Conservation (phyloP, 2,888 invertebrate genomes). For the Mesopsocus fuscifrons region DNA sequence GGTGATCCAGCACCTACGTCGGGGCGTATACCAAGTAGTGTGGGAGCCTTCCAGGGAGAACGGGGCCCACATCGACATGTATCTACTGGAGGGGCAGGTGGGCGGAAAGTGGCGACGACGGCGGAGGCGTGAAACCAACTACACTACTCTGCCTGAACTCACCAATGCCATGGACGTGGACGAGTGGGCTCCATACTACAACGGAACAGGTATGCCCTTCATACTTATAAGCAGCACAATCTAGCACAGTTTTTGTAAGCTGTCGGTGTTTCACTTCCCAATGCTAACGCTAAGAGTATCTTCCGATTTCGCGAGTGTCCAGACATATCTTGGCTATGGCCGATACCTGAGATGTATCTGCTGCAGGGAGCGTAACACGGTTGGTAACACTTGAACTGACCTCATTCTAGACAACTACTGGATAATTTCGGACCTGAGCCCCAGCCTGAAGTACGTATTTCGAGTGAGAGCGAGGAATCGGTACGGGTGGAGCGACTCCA, state of each 20-base stretch:
- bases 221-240: not conserved
- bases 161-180: slow-evolving; percentile 18
- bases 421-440: slow-evolving; percentile 47
- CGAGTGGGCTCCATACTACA: slow-evolving; percentile 47
- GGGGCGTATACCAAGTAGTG: slow-evolving; percentile 53
- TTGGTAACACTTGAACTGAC: too few relatives aligned
- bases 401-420: slow-evolving; percentile 47
- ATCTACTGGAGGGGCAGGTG: slow-evolving; percentile 48
- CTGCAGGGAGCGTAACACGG: too few relatives aligned
- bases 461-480: slow-evolving; percentile 60
- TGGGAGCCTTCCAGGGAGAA: slow-evolving; percentile 65
- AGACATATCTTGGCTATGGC: too few relatives aligned
- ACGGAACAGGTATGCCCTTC: slow-evolving; percentile 48
- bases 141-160: slow-evolving; percentile 20
- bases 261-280: too few relatives aligned
- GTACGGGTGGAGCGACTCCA: slow-evolving; percentile 67
- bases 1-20: slow-evolving; percentile 48
- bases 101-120: slow-evolving; percentile 11
- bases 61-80: slow-evolving; percentile 52
- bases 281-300: too few relatives aligned
- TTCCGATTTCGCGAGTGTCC: too few relatives aligned
- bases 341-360: too few relatives aligned
- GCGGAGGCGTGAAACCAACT: slow-evolving; percentile 18
- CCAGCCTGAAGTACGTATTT: slow-evolving; percentile 44
- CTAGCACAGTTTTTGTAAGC: not conserved